Conservation (phyloP, 2,113 vertebrate genomes). For the Mystacornis crossleyi region DNA sequence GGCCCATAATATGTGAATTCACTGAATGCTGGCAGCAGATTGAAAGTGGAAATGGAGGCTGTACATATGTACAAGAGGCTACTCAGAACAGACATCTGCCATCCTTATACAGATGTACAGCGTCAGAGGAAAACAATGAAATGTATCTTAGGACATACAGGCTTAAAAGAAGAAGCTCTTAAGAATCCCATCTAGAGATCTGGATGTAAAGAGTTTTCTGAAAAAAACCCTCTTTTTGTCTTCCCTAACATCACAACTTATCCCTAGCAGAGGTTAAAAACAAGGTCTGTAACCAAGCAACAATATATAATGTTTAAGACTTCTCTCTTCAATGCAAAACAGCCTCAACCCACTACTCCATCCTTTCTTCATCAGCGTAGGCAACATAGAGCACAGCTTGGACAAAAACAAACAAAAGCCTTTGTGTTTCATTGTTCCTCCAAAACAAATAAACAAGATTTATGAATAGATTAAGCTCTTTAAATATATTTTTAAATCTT, state of each 20-base stretch:
- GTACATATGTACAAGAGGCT: background rate
- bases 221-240: background rate
- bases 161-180: background rate
- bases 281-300: slow-evolving; percentile 42
- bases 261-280: background rate
- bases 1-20: background rate
- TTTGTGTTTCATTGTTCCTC: background rate
- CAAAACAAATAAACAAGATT: background rate
- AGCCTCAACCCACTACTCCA: background rate
- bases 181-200: background rate
- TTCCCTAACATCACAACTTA: background rate
- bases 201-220: background rate
- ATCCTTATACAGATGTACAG: background rate
- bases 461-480: background rate
- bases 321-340: background rate
- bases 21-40: background rate
- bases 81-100: background rate
- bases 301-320: background rate
- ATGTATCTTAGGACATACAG: accelerated
- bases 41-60: background rate
- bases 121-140: background rate
- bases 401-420: background rate
- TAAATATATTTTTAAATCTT: background rate
- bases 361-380: accelerated
- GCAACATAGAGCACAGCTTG: background rate